A percentile compares a stretch with the other conserved stretches of the same genome.
phyloP scores from a whole-genome alignment of 2,113 vertebrate genomes.

The Hepsetus odoe region DNA sequence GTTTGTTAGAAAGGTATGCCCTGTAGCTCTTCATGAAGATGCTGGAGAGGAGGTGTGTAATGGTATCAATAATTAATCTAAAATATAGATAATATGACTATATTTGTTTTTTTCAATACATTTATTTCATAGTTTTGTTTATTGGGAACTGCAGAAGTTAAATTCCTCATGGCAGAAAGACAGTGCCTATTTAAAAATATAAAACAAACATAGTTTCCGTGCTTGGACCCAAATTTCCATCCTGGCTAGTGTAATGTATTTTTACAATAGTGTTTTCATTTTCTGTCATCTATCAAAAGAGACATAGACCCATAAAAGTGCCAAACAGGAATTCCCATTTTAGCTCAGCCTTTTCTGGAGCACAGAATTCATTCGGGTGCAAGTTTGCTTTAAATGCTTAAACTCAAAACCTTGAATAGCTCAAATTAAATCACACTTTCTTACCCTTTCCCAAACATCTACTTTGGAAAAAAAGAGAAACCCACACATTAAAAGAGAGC shows the following conservation, averaged over 20 bases:
- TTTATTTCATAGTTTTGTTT: background rate
- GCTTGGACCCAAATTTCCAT: background rate
- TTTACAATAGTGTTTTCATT: background rate
- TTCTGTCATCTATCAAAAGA: background rate
- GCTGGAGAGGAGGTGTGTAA: too few species aligned
- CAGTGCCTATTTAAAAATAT: background rate
- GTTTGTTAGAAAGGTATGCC: too few species aligned
- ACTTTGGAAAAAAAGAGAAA: background rate
- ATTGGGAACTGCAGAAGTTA: background rate
- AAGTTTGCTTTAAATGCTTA: background rate
- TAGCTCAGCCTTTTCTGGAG: background rate
- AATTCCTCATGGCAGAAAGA: background rate
- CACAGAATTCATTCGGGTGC: background rate
- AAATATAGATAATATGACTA: too few species aligned
- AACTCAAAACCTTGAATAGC: background rate
- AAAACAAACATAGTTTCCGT: background rate
- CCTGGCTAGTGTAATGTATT: background rate
- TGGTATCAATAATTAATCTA: too few species aligned
- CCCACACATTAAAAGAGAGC: background rate
- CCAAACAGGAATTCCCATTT: background rate
- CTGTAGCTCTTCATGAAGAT: too few species aligned
- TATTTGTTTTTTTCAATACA: background rate
- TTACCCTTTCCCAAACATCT: background rate
- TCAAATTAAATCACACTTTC: background rate
- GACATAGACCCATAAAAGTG: background rate